Percentiles rank a stretch among this genome's conserved stretches.
phyloP scores from a whole-genome alignment of 1,140 invertebrate genomes.

The Magallana gigas region DNA sequence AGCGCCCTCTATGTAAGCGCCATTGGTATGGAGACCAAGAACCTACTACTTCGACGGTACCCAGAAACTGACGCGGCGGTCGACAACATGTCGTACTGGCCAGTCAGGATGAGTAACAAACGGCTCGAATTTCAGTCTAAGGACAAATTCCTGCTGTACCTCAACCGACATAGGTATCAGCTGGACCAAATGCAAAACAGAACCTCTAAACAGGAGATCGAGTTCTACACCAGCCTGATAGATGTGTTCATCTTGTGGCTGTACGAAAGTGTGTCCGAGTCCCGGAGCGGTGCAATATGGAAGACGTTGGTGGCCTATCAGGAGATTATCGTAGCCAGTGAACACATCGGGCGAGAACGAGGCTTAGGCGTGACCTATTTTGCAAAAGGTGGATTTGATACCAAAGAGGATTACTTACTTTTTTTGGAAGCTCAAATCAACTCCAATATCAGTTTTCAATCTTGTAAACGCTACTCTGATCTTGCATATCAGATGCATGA shows the following conservation, averaged over 20 bases:
- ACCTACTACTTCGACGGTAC: slow-evolving; percentile 58
- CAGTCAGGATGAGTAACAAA: slow-evolving; percentile 7
- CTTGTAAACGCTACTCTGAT: slow-evolving; percentile 55
- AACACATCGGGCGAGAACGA: slow-evolving; percentile 67
- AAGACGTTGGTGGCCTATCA: slow-evolving; percentile 70
- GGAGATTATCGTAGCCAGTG: slow-evolving; percentile 67
- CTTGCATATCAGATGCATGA: slow-evolving; percentile 56
- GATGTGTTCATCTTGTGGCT: slow-evolving; percentile 66
- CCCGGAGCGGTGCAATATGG: slow-evolving; percentile 66
- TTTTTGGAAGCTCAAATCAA: slow-evolving; percentile 63
- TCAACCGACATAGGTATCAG: slow-evolving; percentile 50
- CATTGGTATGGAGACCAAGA: slow-evolving; percentile 58
- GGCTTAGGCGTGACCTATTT: slow-evolving; percentile 66
- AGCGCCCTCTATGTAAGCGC: slow-evolving; percentile 63
- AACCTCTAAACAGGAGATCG: slow-evolving; percentile 45
- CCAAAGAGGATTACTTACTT: slow-evolving; percentile 61
- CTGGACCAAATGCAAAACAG: slow-evolving; percentile 38
- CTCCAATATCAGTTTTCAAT: slow-evolving; percentile 54
- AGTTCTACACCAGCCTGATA: slow-evolving; percentile 52
- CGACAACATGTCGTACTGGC: slow-evolving; percentile 58
- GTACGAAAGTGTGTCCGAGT: slow-evolving; percentile 63
- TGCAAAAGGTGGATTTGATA: slow-evolving; percentile 65
- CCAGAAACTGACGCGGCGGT: slow-evolving; percentile 59
- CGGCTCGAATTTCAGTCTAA: slow-evolving; percentile 54
- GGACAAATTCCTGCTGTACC: slow-evolving; percentile 54